Percentiles rank a stretch among this genome's conserved stretches.
phyloP scores from a whole-genome alignment of 2,797 vertebrate species.

The Cirrhinus molitorella region DNA sequence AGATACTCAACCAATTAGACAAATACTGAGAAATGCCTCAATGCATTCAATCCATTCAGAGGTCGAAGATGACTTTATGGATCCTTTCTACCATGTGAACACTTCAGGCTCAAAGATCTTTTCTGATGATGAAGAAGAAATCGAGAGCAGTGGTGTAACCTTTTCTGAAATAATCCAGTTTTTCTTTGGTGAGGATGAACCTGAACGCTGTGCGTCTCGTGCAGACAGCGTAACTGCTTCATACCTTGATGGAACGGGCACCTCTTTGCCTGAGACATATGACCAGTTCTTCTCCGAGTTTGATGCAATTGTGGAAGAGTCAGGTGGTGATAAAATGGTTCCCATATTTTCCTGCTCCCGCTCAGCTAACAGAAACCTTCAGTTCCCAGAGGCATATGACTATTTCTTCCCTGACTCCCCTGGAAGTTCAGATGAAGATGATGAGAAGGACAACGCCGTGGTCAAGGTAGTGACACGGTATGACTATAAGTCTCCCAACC shows the following conservation, averaged over 20 bases:
- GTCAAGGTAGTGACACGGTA: slow-evolving; percentile 72
- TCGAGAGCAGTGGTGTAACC: slow-evolving; percentile 67
- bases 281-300: slow-evolving; percentile 91
- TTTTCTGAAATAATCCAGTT: slow-evolving; percentile 73
- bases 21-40: slow-evolving; percentile 53
- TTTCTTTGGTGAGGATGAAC: slow-evolving; percentile 70
- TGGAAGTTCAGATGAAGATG: slow-evolving; percentile 75
- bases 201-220: slow-evolving; percentile 52
- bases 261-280: slow-evolving; percentile 86
- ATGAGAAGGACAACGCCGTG: slow-evolving; percentile 57
- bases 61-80: slow-evolving; percentile 52
- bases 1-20: slow-evolving; percentile 59
- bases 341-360: slow-evolving; percentile 74
- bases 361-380: slow-evolving; percentile 69
- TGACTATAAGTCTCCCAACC: slow-evolving; percentile 50
- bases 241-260: slow-evolving; percentile 58
- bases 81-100: slow-evolving; percentile 60
- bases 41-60: slow-evolving; percentile 56
- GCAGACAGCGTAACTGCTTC: slow-evolving; percentile 50
- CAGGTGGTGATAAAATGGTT: slow-evolving; percentile 59
- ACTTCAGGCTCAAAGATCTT: slow-evolving; percentile 59
- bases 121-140: slow-evolving; percentile 57
- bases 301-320: slow-evolving; percentile 68
- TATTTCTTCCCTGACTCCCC: slow-evolving; percentile 84
- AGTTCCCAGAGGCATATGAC: slow-evolving; percentile 88